Conservation (phyloP, 2,113 vertebrate genomes). For the Ptilonorhynchus violaceus region DNA sequence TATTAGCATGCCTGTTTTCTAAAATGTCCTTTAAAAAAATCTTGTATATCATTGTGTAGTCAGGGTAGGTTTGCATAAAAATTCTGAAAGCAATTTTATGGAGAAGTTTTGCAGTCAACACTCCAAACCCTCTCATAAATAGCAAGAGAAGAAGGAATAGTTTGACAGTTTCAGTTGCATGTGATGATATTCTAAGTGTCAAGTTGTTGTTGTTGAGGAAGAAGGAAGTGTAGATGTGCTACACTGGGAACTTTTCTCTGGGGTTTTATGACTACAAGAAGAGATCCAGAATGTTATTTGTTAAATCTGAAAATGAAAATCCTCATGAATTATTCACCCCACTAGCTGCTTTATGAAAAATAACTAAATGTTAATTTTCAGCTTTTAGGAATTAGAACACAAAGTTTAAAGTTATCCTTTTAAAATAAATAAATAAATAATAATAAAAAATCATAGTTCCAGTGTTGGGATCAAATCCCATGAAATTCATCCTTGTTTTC, state of each 20-base stretch:
- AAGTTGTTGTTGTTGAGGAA: not conserved
- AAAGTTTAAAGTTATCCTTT: not conserved
- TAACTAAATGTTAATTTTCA: not conserved
- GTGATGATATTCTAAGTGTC: not conserved
- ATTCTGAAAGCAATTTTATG: not conserved
- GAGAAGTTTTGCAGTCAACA: not conserved
- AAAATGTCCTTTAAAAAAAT: not conserved
- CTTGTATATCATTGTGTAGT: not conserved
- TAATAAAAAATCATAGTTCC: too few species aligned
- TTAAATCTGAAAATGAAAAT: not conserved
- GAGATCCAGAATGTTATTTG: not conserved
- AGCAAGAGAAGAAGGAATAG: not conserved
- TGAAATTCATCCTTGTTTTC: not conserved
- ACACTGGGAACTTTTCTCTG: not conserved
- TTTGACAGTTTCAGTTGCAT: not conserved
- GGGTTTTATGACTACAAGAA: not conserved
- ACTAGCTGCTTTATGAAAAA: not conserved
- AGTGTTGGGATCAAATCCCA: not conserved
- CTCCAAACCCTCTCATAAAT: not conserved
- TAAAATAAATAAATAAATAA: not conserved
- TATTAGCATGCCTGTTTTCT: not conserved
- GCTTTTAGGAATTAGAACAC: not conserved
- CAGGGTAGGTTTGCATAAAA: not conserved
- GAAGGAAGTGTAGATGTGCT: not conserved
- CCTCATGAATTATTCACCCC: not conserved